Percentiles rank a stretch among this genome's conserved stretches.
Evolutionary conservation across 2,888 invertebrate species (phyloP).

Genomic region (Melitaea athalia): DNA sequence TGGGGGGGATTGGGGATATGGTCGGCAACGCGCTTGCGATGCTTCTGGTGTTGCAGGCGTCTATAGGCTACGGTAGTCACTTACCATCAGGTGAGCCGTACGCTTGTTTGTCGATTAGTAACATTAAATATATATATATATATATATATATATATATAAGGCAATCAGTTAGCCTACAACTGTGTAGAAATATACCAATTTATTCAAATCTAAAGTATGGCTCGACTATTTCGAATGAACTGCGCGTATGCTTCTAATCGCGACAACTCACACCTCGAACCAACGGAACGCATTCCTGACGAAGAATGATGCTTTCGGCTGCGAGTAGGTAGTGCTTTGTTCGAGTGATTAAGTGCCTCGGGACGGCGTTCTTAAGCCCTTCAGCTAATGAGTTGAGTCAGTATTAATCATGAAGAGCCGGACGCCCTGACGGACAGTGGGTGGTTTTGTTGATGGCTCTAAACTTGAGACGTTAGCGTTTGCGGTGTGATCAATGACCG

Average conservation of each 20-base stretch:
- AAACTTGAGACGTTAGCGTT: constrained; percentile 52
- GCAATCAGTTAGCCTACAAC: no score
- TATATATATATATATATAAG: no score
- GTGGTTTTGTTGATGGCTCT: constrained; percentile 58
- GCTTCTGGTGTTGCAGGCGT: no score
- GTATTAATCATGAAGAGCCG: constrained; percentile 80
- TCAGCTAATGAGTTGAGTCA: constrained; percentile 81
- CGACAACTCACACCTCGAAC: constrained; percentile 45
- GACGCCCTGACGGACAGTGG: constrained; percentile 67
- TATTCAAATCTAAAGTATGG: no score
- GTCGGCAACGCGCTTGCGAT: no score
- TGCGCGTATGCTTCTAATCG: constrained; percentile 21
- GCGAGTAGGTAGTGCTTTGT: constrained; percentile 81
- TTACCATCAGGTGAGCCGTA: no score
- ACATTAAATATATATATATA: no score
- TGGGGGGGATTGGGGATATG: no score
- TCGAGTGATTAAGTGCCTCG: constrained; percentile 80
- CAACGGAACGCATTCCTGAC: constrained; percentile 73
- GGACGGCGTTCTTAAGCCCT: constrained; percentile 76
- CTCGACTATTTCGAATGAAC: not conserved
- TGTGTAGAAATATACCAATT: no score
- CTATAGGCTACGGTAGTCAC: no score
- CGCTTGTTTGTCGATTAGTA: no score
- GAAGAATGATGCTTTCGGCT: constrained; percentile 82
- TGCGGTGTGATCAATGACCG: constrained; percentile 37